Percentiles rank a stretch among this genome's conserved stretches.
These are phyloP conservation scores for Melinaea menophilus DNA, from an alignment of 2,888 invertebrate genomes.

Conservation along the genomic window DNA sequence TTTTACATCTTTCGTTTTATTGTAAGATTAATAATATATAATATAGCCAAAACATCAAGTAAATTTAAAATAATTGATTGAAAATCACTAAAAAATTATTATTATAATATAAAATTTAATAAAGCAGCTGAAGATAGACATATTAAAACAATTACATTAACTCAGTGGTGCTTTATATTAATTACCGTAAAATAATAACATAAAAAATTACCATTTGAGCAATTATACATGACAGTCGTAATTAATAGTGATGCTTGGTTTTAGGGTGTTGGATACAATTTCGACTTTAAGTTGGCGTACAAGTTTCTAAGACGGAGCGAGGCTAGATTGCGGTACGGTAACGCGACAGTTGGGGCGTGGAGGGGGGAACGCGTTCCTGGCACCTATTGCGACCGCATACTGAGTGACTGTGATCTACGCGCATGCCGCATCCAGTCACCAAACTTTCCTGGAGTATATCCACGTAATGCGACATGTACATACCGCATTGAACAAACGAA, in stretches of 20 bases:
- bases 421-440: slow-evolving; percentile 89
- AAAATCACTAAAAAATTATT: no score
- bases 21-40: no score
- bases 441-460: slow-evolving; percentile 94
- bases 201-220: slow-evolving; percentile 16
- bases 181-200: slow-evolving; percentile 12
- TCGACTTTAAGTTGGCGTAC: slow-evolving; percentile 90
- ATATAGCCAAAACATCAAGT: no score
- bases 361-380: slow-evolving; percentile 86
- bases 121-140: not conserved
- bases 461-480: slow-evolving; percentile 90
- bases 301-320: slow-evolving; percentile 88
- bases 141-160: slow-evolving; percentile 12
- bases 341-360: slow-evolving; percentile 84
- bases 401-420: slow-evolving; percentile 85
- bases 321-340: slow-evolving; percentile 87
- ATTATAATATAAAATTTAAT: no score
- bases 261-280: slow-evolving; percentile 86
- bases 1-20: no score
- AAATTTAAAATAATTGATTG: no score
- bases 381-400: slow-evolving; percentile 88
- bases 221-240: slow-evolving; percentile 22
- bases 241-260: slow-evolving; percentile 30
- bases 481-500: slow-evolving; percentile 83
- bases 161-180: slow-evolving; percentile 14